Evolutionary conservation across 2,888 invertebrate species (phyloP), one percentile per base, ranked within the genome.

Genomic region (Chloroclystis v-ata): DNA sequence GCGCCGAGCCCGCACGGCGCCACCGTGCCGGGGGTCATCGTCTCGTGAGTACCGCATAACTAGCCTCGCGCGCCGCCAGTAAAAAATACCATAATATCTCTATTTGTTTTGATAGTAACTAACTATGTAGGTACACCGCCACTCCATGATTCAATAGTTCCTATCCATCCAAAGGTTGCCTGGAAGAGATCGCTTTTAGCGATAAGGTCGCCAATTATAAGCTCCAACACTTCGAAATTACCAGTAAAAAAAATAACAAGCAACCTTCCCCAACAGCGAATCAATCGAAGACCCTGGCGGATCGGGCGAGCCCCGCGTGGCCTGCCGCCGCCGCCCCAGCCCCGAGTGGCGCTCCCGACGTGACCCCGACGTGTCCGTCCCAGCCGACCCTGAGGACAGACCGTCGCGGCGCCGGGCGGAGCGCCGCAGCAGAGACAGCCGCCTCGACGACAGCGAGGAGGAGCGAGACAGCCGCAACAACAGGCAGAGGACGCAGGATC

Each of bases 1-100:
- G 81, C 83, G 29, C 86, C 86, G 48, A 84, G 83, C 54, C 84
- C 84, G 7, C 81, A 84, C 49, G 86, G 86, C 0, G 72, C 83
- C 20, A 86, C 86, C 0, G 77, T 79, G 47, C 59, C 77, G 0
- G 60, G 73, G 0, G 75, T 82, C 26, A 74, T 82, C 1, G 81
- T 83, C 1, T 72, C 72, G 85, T 84, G 46, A 68, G 82, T 79
- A 16, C n/a, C n/a, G 4, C 14, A 20, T 20, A 20, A 20, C 20
- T 20, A 20, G n/a, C n/a, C n/a, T n/a, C n/a, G n/a, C n/a, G n/a
- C n/a, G n/a, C n/a, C n/a, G n/a, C n/a, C n/a, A n/a, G n/a, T n/a
- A n/a, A n/a, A n/a, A n/a, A n/a, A n/a, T n/a, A n/a, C n/a, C n/a
- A n/a, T n/a, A n/a, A n/a, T n/a, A n/a, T n/a, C n/a, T n/a, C n/a